phyloP scores from a whole-genome alignment of 2,888 invertebrate species.

The Esperia sulphurella region DNA sequence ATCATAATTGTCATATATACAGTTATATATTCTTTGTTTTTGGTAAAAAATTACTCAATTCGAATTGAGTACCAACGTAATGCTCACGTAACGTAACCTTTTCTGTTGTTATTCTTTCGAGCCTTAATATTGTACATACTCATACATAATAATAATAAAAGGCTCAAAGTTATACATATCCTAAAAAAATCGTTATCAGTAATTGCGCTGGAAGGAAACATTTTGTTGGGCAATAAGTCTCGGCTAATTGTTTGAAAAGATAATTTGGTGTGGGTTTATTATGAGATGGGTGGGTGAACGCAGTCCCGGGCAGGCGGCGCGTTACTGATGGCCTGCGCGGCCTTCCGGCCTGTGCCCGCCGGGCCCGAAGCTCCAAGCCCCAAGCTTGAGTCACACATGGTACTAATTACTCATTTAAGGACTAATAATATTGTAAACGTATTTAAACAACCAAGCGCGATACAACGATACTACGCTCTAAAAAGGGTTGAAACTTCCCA shows the following conservation, averaged over 20 bases:
- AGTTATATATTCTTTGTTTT: no score
- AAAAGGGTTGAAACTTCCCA: no score
- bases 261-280: slow-evolving; percentile 68
- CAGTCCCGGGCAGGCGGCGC: slow-evolving; percentile 49
- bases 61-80: no score
- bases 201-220: slow-evolving; percentile 12
- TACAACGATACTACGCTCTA: no score
- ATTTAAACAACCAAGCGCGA: slow-evolving; percentile 1
- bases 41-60: no score
- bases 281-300: slow-evolving; percentile 42
- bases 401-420: slow-evolving; percentile 61
- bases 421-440: slow-evolving; percentile 15
- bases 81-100: no score
- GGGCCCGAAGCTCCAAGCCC: slow-evolving; percentile 9
- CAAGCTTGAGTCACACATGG: slow-evolving; percentile 61
- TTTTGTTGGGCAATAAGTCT: slow-evolving; percentile 52
- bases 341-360: not conserved
- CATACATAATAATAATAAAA: no score
- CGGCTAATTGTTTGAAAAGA: slow-evolving; percentile 69
- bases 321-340: slow-evolving; percentile 49
- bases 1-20: no score
- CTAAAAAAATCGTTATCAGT: not conserved
- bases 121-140: no score
- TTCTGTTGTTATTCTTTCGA: no score
- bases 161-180: no score